phyloP scores from a whole-genome alignment of 2,797 vertebrate genomes.

The Acrocephalus scirpaceus region DNA sequence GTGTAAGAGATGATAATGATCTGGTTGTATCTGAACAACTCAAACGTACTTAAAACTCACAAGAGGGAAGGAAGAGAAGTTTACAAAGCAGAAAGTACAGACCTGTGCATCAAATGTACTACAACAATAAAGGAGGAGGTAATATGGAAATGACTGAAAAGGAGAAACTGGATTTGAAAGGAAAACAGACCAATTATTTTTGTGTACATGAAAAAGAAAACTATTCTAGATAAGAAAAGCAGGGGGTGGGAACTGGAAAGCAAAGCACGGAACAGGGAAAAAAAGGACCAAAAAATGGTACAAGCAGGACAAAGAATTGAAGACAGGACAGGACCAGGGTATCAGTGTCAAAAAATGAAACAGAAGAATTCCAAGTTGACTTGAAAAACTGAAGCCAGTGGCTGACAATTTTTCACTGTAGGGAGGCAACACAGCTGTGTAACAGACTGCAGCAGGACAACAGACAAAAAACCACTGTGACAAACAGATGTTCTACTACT shows the following conservation, averaged over 20 bases:
- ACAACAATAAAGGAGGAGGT: neutral
- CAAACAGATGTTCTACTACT: neutral
- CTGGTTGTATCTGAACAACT: neutral
- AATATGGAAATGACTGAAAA: neutral
- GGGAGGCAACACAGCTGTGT: neutral
- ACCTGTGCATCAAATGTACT: neutral
- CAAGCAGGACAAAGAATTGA: neutral
- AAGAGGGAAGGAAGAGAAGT: neutral
- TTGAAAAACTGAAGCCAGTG: neutral
- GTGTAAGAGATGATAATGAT: neutral
- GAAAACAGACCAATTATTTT: neutral
- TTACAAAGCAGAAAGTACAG: neutral
- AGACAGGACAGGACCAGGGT: neutral
- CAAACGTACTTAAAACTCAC: neutral
- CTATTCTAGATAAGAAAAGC: neutral
- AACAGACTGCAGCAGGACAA: neutral
- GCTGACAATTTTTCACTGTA: neutral
- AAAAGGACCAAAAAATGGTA: neutral
- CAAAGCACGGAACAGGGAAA: neutral
- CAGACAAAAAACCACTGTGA: neutral
- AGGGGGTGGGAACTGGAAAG: neutral
- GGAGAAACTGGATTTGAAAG: neutral
- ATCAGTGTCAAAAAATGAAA: neutral
- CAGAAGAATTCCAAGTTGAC: neutral
- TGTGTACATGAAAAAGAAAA: neutral